Evolutionary conservation across 2,797 vertebrate genomes (phyloP), one percentile per base, ranked within the genome.

Genomic region (Ctenochaetus hawaiiensis): DNA sequence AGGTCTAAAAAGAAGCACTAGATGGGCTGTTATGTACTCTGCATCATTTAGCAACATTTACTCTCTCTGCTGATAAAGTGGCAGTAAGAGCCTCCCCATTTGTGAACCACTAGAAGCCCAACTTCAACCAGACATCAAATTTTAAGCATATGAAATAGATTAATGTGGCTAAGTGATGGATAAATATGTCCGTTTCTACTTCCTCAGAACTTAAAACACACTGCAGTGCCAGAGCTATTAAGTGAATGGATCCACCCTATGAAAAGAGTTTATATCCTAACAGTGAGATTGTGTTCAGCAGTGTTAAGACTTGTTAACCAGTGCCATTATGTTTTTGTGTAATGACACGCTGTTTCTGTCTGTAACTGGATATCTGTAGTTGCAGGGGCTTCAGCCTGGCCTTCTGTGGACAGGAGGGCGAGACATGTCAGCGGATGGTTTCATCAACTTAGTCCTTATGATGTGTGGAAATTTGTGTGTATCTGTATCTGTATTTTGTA

Each of bases 291-390:
- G 49, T 47, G 39, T 75, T 69, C 37, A 54, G 62, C 59, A 48
- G 37, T 23, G 64, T 73, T 30, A 8, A 12, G 22, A 34, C n/a
- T 39, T 48, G 53, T 78, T 53, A 47, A 70, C 57, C 20, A 34
- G 39, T 18, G 54, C 34, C 17, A 13, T 70, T 39, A 30, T 81
- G 64, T 70, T 69, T 63, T 6, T 54, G 43, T 69, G 49, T 39
- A 56, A 78, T 70, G 79, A 81, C 64, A 63, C 51, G 67, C 70
- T 54, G 17, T 56, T 60, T 63, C 8, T 47, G 48, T 22, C 34
- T 80, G 77, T 82, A 67, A 87, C 53, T 59, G 14, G 60, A 89
- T 82, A 62, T 70, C 54, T 51, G 18, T 75, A 68, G 77, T 65
- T 48, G 67, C 1, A 6, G 18, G 64, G 70, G 59, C 77, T 68